Conservation (phyloP, 2,113 vertebrate species). For the Thinocorus orbignyianus region DNA sequence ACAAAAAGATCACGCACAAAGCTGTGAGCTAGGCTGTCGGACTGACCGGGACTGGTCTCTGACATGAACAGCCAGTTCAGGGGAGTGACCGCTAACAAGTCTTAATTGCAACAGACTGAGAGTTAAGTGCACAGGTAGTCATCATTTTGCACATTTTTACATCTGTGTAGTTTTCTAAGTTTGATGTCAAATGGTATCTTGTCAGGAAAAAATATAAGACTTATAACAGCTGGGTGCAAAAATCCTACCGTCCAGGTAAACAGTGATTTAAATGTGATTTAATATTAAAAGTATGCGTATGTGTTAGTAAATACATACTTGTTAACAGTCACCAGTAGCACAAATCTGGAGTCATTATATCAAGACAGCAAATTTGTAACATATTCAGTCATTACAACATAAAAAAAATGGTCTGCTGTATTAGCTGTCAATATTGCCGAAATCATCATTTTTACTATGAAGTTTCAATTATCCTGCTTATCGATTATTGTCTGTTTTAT, state of each 20-base stretch:
- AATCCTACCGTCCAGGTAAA: not conserved
- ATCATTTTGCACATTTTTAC: not conserved
- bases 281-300: not conserved
- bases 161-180: not conserved
- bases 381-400: not conserved
- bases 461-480: not conserved
- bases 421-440: not conserved
- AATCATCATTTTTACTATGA: not conserved
- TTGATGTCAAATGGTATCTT: not conserved
- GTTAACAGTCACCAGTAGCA: not conserved
- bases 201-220: not conserved
- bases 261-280: not conserved
- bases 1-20: not conserved
- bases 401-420: not conserved
- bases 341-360: not conserved
- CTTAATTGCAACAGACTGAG: not conserved
- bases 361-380: not conserved
- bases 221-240: not conserved
- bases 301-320: not conserved
- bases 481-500: not conserved
- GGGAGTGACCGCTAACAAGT: not conserved
- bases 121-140: not conserved
- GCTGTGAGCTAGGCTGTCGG: not conserved
- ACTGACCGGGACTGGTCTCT: not conserved
- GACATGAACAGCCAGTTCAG: not conserved